phyloP scores from a whole-genome alignment of 2,797 vertebrate species.

The Tolypeutes matacus region DNA sequence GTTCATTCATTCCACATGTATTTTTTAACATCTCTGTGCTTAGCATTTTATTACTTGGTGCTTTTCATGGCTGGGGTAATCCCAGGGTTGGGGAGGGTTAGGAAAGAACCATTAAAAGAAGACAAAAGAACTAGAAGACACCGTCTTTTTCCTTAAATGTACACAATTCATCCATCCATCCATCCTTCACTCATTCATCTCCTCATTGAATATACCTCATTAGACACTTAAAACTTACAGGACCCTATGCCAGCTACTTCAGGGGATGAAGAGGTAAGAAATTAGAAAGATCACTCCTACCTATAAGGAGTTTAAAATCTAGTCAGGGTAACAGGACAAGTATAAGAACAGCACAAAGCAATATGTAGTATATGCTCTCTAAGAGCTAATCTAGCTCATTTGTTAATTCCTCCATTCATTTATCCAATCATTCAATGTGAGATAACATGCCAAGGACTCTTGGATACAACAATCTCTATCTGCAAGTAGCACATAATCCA shows the following conservation, averaged over 20 bases:
- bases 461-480: not conserved
- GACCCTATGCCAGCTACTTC: not conserved
- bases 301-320: not conserved
- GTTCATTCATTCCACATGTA: not conserved
- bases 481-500: not conserved
- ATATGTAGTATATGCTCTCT: not conserved
- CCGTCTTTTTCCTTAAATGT: not conserved
- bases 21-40: conserved; percentile 1
- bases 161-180: not conserved
- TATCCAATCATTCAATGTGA: not conserved
- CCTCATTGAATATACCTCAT: not conserved
- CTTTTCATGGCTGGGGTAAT: not conserved
- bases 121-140: not conserved
- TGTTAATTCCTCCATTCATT: not conserved
- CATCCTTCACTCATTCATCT: not conserved
- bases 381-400: not conserved
- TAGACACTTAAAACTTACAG: not conserved
- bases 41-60: not conserved
- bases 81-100: not conserved
- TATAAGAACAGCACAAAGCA: not conserved
- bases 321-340: not conserved
- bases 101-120: not conserved
- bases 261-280: not conserved
- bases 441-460: not conserved
- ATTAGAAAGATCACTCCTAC: conserved; percentile 7